Evolutionary conservation across 1,140 invertebrate species (phyloP).

Genomic region (Zaprionus davidi): DNA sequence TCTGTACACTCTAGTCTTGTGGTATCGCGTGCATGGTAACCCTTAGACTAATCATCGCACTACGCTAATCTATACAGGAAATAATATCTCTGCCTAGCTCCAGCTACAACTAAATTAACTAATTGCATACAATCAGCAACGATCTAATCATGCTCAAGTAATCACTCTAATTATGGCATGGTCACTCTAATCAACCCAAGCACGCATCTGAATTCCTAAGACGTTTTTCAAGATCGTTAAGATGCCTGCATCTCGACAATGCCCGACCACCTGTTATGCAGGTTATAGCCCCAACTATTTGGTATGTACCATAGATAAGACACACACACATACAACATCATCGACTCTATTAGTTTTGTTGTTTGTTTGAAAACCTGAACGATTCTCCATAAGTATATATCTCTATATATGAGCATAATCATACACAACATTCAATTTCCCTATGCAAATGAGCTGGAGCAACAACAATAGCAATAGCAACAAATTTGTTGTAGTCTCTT

Average conservation of each 20-base stretch:
- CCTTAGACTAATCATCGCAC: not conserved
- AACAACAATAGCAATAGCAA: constrained; percentile 37
- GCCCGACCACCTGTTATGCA: constrained; percentile 41
- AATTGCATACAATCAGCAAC: constrained; percentile 10
- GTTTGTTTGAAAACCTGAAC: constrained; percentile 32
- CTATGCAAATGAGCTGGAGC: constrained; percentile 66
- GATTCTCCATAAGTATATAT: constrained; percentile 14
- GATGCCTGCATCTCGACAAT: constrained; percentile 1
- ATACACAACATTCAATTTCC: constrained; percentile 71
- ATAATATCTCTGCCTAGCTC: not conserved
- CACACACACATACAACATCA: constrained; percentile 3
- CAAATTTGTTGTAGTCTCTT: constrained; percentile 24
- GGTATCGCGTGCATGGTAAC: constrained; percentile 2
- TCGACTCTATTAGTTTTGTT: not conserved
- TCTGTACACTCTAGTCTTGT: not conserved
- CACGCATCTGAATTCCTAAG: constrained; percentile 13
- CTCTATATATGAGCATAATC: constrained; percentile 25
- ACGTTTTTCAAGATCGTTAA: constrained; percentile 23
- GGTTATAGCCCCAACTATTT: constrained; percentile 3
- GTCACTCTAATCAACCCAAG: constrained; percentile 25
- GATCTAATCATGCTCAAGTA: constrained; percentile 7
- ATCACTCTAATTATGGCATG: constrained; percentile 9
- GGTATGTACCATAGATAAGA: not conserved
- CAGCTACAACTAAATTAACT: not conserved
- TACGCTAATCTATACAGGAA: not conserved